phyloP scores from a whole-genome alignment of 64 coral and sea anemone species.

The Exaiptasia diaphana region DNA sequence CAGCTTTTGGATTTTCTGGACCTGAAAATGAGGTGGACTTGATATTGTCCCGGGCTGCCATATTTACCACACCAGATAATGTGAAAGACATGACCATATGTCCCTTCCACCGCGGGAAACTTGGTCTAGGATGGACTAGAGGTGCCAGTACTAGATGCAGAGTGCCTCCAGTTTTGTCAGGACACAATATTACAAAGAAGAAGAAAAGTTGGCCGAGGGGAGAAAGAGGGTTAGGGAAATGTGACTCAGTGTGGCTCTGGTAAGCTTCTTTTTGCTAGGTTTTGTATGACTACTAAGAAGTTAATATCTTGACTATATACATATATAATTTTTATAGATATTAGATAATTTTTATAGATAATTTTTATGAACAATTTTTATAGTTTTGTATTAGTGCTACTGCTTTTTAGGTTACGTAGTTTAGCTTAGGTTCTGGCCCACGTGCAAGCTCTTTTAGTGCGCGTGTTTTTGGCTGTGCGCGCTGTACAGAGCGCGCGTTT shows the following conservation, averaged over 20 bases:
- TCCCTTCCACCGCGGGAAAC: constrained; percentile 30
- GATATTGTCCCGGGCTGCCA: constrained; percentile 36
- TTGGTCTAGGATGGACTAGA: constrained; percentile 34
- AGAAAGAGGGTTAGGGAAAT: constrained; percentile 33
- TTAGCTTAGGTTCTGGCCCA: too few species aligned
- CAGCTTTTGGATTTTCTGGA: constrained; percentile 20
- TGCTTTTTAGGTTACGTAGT: too few species aligned
- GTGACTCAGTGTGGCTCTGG: constrained; percentile 6
- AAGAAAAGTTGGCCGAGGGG: constrained; percentile 28
- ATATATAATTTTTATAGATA: too few species aligned
- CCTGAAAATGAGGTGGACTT: constrained; percentile 40
- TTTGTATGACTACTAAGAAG: too few species aligned
- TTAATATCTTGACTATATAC: too few species aligned
- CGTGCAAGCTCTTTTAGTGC: background rate
- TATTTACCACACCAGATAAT: constrained; percentile 25
- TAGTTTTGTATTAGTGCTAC: too few species aligned
- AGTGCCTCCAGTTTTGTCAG: background rate
- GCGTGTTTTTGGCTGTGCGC: background rate
- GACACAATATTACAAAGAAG: background rate
- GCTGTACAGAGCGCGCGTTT: too few species aligned
- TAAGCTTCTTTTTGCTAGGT: background rate
- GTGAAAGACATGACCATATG: constrained; percentile 22
- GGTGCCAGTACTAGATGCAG: constrained; percentile 20
- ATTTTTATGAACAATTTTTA: too few species aligned
- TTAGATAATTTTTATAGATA: too few species aligned